Base-by-base conservation (phyloP, 2,888 invertebrate genomes). In the Platycheirus albimanus region DNA sequence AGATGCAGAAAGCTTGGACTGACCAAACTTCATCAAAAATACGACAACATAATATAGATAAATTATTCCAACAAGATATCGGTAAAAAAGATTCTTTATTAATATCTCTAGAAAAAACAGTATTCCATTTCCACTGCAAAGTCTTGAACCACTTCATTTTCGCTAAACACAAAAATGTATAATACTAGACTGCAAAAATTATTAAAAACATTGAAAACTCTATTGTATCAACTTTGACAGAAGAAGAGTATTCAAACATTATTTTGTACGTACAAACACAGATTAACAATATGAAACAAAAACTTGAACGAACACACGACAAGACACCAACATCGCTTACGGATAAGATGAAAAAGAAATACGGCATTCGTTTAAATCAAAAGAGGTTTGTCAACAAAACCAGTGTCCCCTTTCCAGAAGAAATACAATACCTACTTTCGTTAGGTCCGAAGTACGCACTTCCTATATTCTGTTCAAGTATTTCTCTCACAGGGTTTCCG, bases 201-300 rank as follows among this genome's bases (percentile, higher is more conserved):
- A 43, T 17, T 8, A 43, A 43, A 43, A 43, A 43, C 41, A 43
- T 43, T 43, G 41, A 43, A 43, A 15, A 17, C 15, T 43, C 41
- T 17, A 43, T 43, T 17, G 17, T 17, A 43, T 43, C 41, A 43
- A 17, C 7, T 43, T 43, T 43, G 41, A 43, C 15, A 1, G 41
- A 17, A 43, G 41, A 43, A 43, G 41, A 43, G 17, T 43, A 43
- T n/a, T n/a, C n/a, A n/a, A n/a, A n/a, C n/a, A n/a, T n/a, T n/a
- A n/a, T n/a, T n/a, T n/a, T n/a, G n/a, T n/a, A n/a, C n/a, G n/a
- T n/a, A n/a, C n/a, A n/a, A n/a, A n/a, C n/a, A n/a, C n/a, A n/a
- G 3, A 36, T 11, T 3, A 38, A 38, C 2, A 38, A 38, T 5
- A 38, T 3, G 2, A 38, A 38, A n/a, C 2, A 3, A 38, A n/a